A percentile compares a stretch with the other conserved stretches of the same genome.
Evolutionary conservation across 1,140 invertebrate genomes (phyloP).

Genomic region (Drosophila orosa): DNA sequence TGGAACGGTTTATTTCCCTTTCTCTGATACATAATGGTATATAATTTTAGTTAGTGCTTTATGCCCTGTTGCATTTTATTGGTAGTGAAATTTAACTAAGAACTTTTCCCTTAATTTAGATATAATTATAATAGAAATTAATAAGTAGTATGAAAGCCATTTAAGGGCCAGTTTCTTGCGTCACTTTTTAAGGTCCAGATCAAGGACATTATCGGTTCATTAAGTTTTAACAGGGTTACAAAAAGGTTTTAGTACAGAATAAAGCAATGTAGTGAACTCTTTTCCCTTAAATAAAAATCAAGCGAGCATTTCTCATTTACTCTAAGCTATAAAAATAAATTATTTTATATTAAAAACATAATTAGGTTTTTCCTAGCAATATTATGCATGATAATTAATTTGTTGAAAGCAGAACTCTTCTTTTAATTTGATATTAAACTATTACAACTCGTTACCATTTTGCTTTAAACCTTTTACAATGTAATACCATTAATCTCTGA

Average conservation of each 20-base stretch:
- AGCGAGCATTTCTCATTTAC: not conserved
- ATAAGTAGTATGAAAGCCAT: not conserved
- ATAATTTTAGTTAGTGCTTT: conserved; percentile 20
- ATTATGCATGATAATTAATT: not conserved
- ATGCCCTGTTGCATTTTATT: conserved; percentile 53
- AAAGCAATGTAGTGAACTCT: not conserved
- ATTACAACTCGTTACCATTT: conserved; percentile 1
- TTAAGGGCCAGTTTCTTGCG: too few species aligned
- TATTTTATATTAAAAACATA: not conserved
- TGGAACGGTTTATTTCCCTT: conserved; percentile 36
- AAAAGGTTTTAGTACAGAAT: too few species aligned
- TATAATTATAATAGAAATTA: not conserved
- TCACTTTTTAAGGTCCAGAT: too few species aligned
- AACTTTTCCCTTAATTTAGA: not conserved
- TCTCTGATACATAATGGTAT: conserved; percentile 38
- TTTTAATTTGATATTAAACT: conserved; percentile 1
- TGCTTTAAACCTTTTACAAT: conserved; percentile 6
- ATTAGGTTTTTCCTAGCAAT: not conserved
- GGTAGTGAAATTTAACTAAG: conserved; percentile 4
- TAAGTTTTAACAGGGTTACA: too few species aligned
- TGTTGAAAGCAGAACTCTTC: not conserved
- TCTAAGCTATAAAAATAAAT: not conserved
- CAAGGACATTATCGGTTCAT: too few species aligned
- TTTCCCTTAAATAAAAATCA: not conserved
- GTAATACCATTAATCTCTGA: conserved; percentile 44